These are phyloP conservation scores for Leucoma salicis DNA, from an alignment of 2,888 invertebrate species.

Conservation along the genomic window DNA sequence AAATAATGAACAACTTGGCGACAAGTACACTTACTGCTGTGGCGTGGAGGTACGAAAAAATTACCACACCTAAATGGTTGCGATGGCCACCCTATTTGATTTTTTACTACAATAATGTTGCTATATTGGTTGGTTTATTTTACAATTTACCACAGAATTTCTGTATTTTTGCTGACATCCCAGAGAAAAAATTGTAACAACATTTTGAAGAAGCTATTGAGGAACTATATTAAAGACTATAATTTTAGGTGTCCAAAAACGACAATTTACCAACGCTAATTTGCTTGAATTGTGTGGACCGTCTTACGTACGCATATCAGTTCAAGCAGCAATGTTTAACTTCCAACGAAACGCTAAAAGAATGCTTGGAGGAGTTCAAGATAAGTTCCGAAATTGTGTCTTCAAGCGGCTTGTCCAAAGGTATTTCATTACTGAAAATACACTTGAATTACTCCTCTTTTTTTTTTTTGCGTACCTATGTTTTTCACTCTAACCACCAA, in stretches of 20 bases:
- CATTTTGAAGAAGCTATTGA: slow-evolving; percentile 7
- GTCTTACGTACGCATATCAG: slow-evolving; percentile 71
- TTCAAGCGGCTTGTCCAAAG: slow-evolving; percentile 48
- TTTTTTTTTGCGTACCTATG: no score
- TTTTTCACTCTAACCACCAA: no score
- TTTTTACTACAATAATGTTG: slow-evolving; percentile 78
- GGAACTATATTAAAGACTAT: no score
- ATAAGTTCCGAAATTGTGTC: slow-evolving; percentile 63
- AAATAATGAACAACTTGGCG: slow-evolving; percentile 78
- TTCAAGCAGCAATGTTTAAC: slow-evolving; percentile 77
- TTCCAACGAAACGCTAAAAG: slow-evolving; percentile 74
- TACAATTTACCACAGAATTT: slow-evolving; percentile 54
- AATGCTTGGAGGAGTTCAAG: slow-evolving; percentile 74
- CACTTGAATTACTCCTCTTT: no score
- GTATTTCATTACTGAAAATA: slow-evolving; percentile 29
- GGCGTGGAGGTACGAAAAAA: slow-evolving; percentile 77
- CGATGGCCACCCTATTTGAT: slow-evolving; percentile 78
- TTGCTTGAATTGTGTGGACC: slow-evolving; percentile 75
- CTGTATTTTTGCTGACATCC: slow-evolving; percentile 74
- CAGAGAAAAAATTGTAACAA: slow-evolving; percentile 34
- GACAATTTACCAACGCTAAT: slow-evolving; percentile 76
- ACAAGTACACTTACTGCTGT: slow-evolving; percentile 75
- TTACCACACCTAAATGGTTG: slow-evolving; percentile 78
- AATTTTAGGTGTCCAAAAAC: slow-evolving; percentile 66
- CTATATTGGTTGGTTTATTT: slow-evolving; percentile 70